Evolutionary conservation across 2,888 invertebrate species (phyloP), one percentile per base, ranked within the genome.

Genomic region (Lasioglossum leucozonium): DNA sequence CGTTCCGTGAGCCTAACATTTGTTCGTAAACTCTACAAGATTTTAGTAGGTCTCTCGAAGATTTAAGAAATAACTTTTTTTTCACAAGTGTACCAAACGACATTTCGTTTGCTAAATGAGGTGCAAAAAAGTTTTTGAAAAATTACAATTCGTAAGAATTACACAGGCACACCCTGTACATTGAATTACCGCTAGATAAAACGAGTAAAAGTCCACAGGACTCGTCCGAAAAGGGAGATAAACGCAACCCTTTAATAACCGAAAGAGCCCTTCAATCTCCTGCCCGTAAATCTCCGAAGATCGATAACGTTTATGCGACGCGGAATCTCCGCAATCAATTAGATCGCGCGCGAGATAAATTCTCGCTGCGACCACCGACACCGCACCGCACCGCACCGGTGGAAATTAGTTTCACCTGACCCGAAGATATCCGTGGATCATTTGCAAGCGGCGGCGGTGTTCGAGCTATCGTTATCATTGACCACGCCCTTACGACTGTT

Each of bases 401-500:
- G 42, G 44, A n/a, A 72, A 78, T 62, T 62, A 62, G 62, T 73
- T 44, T 79, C 47, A 22, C 30, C 73, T 42, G 47, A 58, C 72
- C 42, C 40, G 37, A 16, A 44, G 37, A 51, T 40, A 69, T 58
- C 42, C 37, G 18, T 26, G 26, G 55, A 30, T 72, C 73, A 30
- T 69, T 81, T n/a, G 62, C 76, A 77, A 73, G 55, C n/a, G 47
- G 40, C 11, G 44, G 62, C 85, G 44, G 71, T 72, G 71, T 81
- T 81, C 83, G 74, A 62, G 78, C 75, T 79, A 72, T 81, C 79
- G 83, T 85, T 83, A 87, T 80, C 85, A 83, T 83, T 77, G 83
- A 71, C 86, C 88, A 79, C 78, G 79, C 83, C 81, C 76, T 82
- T 79, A 72, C 79, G 74, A 84, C 81, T 82, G 88, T 80, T 88